phyloP scores from a whole-genome alignment of 2,797 vertebrate species.

The Lates japonicus region DNA sequence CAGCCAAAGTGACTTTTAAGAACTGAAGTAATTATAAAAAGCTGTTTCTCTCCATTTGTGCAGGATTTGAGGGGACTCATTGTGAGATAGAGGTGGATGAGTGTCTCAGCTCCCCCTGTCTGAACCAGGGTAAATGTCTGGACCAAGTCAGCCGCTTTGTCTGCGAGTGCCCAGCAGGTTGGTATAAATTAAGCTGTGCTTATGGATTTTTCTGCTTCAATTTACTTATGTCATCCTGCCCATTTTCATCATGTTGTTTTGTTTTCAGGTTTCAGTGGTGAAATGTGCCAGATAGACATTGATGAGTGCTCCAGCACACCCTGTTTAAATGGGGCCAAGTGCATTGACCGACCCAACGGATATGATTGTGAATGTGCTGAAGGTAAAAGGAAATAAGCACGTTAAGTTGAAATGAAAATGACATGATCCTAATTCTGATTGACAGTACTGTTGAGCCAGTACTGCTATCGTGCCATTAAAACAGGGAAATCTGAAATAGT shows the following conservation, averaged over 20 bases:
- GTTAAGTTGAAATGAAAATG: background rate
- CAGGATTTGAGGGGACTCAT: conserved; percentile 93
- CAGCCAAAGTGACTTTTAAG: background rate
- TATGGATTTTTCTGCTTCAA: background rate
- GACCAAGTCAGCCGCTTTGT: conserved; percentile 93
- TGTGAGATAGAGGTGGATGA: conserved; percentile 93
- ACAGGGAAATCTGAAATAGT: background rate
- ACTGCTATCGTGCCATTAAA: background rate
- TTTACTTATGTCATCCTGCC: background rate
- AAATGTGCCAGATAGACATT: conserved; percentile 88
- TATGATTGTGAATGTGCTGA: conserved; percentile 91
- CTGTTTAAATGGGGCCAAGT: conserved; percentile 89
- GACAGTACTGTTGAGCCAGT: too few species aligned
- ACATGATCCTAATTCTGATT: background rate
- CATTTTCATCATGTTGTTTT: conserved; percentile 7
- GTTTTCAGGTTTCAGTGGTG: conserved; percentile 87
- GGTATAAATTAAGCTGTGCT: conserved; percentile 52
- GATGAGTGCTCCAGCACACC: conserved; percentile 90
- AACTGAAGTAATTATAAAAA: background rate
- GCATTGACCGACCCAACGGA: conserved; percentile 87
- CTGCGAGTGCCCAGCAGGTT: conserved; percentile 94
- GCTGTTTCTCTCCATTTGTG: conserved; percentile 6
- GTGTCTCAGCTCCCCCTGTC: conserved; percentile 93
- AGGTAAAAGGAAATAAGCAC: conserved; percentile 74
- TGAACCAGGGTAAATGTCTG: conserved; percentile 93